Base-by-base conservation (phyloP, 2,888 invertebrate species). In the Cerceris ruficornis region DNA sequence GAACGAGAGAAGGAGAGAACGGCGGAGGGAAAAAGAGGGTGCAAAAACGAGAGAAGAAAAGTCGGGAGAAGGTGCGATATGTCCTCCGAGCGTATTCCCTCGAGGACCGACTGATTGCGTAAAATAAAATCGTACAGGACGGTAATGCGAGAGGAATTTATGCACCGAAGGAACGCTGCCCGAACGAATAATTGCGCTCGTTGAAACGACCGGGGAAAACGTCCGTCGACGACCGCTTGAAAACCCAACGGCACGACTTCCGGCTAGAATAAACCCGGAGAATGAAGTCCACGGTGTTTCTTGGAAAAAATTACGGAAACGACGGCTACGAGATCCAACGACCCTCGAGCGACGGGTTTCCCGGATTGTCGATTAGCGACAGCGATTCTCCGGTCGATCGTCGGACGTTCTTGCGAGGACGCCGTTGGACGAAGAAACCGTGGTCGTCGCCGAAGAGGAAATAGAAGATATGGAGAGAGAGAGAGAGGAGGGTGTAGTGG, bases 51-150 rank as follows among this genome's bases (percentile, higher is more conserved):
- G 75, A 76, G 61, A 57, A 65, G 55, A 67, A 52, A 59, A 58
- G 58, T 7, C 52, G 65, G 43, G 50, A 11, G 58, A 43, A 54
- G 46, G 74, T 69, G 84, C 49, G 58, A 68, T 67, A 73, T 66
- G 72, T 77, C 75, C 68, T 82, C 77, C 17, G 46, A 73, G 75
- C 71, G 52, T 75, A 75, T 74, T 71, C 75, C 72, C 71, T 39
- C 78, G 75, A 59, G 80, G 75, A 80, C 71, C 79, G 62, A 77
- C 75, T 72, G 85, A 84, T 84, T 85, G 72, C 81, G 81, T 68
- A 66, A 84, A 83, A 83, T 81, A 81, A 79, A 75, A 77, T 76
- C 81, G 67, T 58, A 58, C 83, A 43, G 55, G 67, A 14, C 60
- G 65, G 39, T 70, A 80, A 82, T 74, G 77, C 70, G 55, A 49